Conservation (phyloP, 1,140 invertebrate species). For the Paralvinella palmiformis region DNA sequence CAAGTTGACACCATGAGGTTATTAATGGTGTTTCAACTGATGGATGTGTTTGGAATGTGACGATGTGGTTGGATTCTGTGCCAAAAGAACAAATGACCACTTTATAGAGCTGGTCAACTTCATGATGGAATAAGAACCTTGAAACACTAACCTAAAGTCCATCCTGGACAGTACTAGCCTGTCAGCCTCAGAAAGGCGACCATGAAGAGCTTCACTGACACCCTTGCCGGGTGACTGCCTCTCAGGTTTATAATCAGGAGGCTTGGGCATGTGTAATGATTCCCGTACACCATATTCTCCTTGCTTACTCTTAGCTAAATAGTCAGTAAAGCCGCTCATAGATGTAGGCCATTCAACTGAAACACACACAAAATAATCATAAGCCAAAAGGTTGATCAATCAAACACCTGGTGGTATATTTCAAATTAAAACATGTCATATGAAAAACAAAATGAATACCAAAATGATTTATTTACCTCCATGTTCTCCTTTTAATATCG, state of each 20-base stretch:
- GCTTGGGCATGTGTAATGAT: conserved; percentile 28
- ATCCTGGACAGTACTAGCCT: background rate
- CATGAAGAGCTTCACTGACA: conserved; percentile 2
- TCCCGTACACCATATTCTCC: conserved; percentile 28
- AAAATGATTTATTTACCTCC: background rate
- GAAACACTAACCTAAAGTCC: conserved; percentile 4
- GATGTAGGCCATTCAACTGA: conserved; percentile 40
- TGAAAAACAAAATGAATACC: background rate
- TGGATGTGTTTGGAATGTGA: no score
- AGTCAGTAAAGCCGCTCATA: conserved; percentile 37
- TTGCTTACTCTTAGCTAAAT: conserved; percentile 31
- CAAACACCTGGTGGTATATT: no score
- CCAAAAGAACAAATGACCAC: no score
- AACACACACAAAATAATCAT: no score
- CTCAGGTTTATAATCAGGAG: conserved; percentile 19
- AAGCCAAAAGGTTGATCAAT: no score
- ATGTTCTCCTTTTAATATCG: background rate
- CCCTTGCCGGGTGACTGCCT: conserved; percentile 2
- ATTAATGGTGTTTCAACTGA: no score
- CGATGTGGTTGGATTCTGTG: no score
- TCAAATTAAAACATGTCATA: no score
- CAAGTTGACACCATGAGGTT: no score
- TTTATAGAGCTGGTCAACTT: no score
- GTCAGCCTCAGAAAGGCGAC: background rate
- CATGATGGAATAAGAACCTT: no score